A percentile compares a stretch with the other conserved stretches of the same genome.
phyloP scores from a whole-genome alignment of 2,888 invertebrate species.

The Autographa gamma region DNA sequence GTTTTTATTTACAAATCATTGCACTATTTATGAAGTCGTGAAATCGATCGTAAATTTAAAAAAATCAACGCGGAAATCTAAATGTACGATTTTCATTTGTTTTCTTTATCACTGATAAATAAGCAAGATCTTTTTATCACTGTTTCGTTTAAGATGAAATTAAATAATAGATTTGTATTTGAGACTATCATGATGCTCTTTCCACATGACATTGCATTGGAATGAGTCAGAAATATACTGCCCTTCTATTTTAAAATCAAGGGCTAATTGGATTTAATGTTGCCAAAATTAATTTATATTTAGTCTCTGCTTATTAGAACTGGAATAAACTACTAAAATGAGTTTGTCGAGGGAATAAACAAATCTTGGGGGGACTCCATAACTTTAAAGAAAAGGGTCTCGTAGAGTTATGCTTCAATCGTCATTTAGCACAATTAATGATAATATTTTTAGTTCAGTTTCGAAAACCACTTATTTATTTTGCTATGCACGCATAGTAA shows the following conservation, averaged over 20 bases:
- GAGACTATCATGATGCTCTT: constrained; percentile 7
- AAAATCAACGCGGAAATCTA: not conserved
- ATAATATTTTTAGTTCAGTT: not conserved
- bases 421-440: not conserved
- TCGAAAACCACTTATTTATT: not conserved
- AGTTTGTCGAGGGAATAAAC: not conserved
- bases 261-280: constrained; percentile 64
- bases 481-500: too few relatives aligned
- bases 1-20: not conserved
- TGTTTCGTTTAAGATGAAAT: not conserved
- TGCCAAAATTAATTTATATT: constrained; percentile 56
- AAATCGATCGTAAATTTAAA: not conserved
- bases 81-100: not conserved
- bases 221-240: constrained; percentile 67
- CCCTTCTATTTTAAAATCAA: constrained; percentile 69
- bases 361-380: not conserved
- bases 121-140: not conserved
- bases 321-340: not conserved
- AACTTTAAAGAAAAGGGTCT: too few relatives aligned
- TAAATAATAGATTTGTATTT: not conserved
- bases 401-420: constrained; percentile 2
- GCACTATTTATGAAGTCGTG: not conserved
- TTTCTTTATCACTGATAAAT: not conserved
- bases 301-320: constrained; percentile 37
- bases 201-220: constrained; percentile 49